Evolutionary conservation across 2,888 invertebrate genomes (phyloP), one percentile per base, ranked within the genome.

Genomic region (Drosophila kuntzei): DNA sequence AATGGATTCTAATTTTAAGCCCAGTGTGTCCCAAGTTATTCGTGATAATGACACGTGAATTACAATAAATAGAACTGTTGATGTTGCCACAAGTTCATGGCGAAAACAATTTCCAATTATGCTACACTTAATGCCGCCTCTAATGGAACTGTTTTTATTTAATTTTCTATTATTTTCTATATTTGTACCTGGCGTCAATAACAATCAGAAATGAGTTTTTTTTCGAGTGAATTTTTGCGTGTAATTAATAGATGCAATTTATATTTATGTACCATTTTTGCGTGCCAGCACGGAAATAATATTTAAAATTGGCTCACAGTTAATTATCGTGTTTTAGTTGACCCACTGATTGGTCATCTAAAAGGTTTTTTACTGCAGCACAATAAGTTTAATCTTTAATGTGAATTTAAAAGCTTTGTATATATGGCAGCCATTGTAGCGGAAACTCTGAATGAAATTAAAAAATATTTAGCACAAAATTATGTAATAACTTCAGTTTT

Each of bases 61-160:
- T 27, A 27, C 27, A 27, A 27, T 27, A 27, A 27, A 75, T 63
- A 43, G 20, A 63, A 49, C 20, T 39, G 57, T 58, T 55, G 59
- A 20, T 37, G 49, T 37, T 59, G 20, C 53, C 39, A 18, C 88
- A 83, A 83, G 83, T 83, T 83, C 83, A 83, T 68, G 88, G 83
- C 78, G 68, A 88, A 86, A 85, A 55, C 75, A 80, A 88, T 88
- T 85, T 79, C 46, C 77, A 79, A 72, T 79, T 63, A 65, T 78
- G 34, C 43, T 29, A 34, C 37, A 47, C 34, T 51, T 75, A 62
- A 47, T 49, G 20, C 39, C 29, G 3, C 20, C 27, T 32, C 55
- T 71, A 67, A 59, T 55, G 7, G 47, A 76, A 59, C 14, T 78
- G 34, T 50, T 49, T 54, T 64, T 64, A 43, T 46, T 32, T 39